Evolutionary conservation across 2,888 invertebrate genomes (phyloP).

Genomic region (Epinotia bilunana): DNA sequence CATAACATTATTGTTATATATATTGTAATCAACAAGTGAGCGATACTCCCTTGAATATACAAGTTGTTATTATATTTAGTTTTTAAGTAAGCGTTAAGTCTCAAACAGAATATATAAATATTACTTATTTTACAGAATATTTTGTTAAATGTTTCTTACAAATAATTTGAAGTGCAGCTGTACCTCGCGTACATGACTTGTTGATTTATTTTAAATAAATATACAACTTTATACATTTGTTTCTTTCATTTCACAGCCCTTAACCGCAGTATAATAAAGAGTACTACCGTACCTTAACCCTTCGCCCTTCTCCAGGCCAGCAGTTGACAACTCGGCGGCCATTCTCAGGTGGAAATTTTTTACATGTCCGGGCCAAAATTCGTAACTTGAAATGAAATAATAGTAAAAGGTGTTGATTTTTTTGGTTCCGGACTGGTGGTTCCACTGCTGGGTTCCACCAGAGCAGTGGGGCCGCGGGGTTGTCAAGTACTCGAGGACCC

Average conservation of each 20-base stretch:
- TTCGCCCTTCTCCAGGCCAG: too few species aligned
- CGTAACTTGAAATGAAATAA: too few species aligned
- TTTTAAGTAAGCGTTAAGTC: slow-evolving; percentile 27
- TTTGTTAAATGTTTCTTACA: slow-evolving; percentile 27
- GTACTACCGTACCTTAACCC: too few species aligned
- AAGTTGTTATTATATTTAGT: slow-evolving; percentile 38
- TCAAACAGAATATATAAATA: slow-evolving; percentile 25
- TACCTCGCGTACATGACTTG: slow-evolving; percentile 9
- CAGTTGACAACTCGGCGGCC: too few species aligned
- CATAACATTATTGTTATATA: background rate
- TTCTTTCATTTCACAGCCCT: background rate
- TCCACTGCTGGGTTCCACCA: too few species aligned
- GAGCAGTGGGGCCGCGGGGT: too few species aligned
- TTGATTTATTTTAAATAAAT: slow-evolving; percentile 32
- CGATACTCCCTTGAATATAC: slow-evolving; percentile 24
- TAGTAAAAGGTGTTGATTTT: too few species aligned
- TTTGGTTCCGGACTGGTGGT: too few species aligned
- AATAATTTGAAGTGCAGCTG: slow-evolving; percentile 27
- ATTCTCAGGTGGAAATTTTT: too few species aligned
- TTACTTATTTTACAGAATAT: slow-evolving; percentile 19
- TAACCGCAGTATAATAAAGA: too few species aligned
- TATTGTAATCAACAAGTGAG: background rate
- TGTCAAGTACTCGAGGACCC: too few species aligned
- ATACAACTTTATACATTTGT: slow-evolving; percentile 30
- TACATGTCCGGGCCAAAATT: too few species aligned